Evolutionary conservation across 2,797 vertebrate species (phyloP).

Genomic region (Todus mexicanus): DNA sequence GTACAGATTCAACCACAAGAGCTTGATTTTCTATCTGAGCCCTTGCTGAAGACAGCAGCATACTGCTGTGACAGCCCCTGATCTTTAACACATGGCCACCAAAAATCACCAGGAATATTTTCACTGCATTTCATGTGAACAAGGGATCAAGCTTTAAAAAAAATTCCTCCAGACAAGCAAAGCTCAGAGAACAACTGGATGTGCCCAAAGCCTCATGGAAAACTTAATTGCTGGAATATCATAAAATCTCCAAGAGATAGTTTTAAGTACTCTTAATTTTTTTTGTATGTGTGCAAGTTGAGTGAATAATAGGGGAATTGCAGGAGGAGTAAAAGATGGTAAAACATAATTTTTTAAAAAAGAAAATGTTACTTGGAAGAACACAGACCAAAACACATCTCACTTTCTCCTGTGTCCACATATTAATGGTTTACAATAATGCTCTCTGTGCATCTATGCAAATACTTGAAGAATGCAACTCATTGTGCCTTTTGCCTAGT

Average conservation of each 20-base stretch:
- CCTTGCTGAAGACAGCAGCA: background rate
- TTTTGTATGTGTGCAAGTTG: background rate
- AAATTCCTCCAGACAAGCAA: background rate
- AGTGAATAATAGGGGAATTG: background rate
- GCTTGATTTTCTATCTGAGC: background rate
- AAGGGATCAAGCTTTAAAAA: background rate
- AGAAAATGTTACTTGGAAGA: slow-evolving; percentile 30
- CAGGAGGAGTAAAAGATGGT: background rate
- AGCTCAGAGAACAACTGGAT: background rate
- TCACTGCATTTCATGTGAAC: background rate
- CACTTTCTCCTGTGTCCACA: slow-evolving; percentile 40
- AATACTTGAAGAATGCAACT: slow-evolving; percentile 81
- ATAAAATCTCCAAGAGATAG: background rate
- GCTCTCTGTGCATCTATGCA: slow-evolving; percentile 83
- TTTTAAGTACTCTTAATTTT: background rate
- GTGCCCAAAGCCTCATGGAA: background rate
- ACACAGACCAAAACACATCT: slow-evolving; percentile 15
- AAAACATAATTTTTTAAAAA: background rate
- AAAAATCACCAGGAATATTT: background rate
- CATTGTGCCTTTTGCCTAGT: slow-evolving; percentile 80
- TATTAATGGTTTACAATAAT: slow-evolving; percentile 76
- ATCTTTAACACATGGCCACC: background rate
- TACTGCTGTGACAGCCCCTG: background rate
- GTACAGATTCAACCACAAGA: background rate
- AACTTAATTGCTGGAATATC: background rate